These are phyloP conservation scores for Amblyraja radiata DNA, from an alignment of 2,797 vertebrate genomes.

Conservation along the genomic window DNA sequence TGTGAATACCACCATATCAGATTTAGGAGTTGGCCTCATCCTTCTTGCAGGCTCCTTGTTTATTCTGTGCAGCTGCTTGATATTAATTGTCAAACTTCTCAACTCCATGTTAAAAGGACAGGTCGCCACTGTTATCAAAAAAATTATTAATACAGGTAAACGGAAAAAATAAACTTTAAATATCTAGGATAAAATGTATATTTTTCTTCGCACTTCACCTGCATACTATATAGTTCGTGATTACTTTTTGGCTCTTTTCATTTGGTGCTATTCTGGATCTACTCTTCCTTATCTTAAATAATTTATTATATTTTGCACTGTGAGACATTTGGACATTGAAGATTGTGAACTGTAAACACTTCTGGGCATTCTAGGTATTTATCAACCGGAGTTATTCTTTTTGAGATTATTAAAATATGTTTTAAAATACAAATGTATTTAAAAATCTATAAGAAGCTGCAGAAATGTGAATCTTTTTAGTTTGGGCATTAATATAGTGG, in stretches of 20 bases:
- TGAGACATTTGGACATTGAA: background rate
- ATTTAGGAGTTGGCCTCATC: constrained; percentile 79
- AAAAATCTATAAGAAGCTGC: background rate
- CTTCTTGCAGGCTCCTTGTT: constrained; percentile 73
- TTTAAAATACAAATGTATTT: background rate
- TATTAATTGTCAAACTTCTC: constrained; percentile 87
- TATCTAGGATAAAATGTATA: background rate
- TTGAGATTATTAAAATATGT: too few species aligned
- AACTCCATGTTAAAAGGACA: constrained; percentile 91
- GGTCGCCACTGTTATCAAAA: constrained; percentile 87
- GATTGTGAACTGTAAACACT: background rate
- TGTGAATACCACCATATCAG: constrained; percentile 57
- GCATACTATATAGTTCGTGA: background rate
- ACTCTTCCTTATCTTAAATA: background rate
- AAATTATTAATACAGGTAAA: constrained; percentile 88
- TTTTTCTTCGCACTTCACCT: background rate
- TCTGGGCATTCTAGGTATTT: background rate
- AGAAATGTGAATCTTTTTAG: background rate
- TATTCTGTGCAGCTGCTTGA: constrained; percentile 78
- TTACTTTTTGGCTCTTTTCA: too few species aligned
- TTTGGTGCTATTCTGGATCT: too few species aligned
- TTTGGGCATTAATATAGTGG: background rate
- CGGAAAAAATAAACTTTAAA: background rate
- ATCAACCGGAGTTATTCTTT: too few species aligned
- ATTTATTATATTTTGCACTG: background rate